A percentile compares a stretch with the other conserved stretches of the same genome.
Evolutionary conservation across 92 coral and sea anemone species (phyloP).

Genomic region (Pocillopora meandrina): DNA sequence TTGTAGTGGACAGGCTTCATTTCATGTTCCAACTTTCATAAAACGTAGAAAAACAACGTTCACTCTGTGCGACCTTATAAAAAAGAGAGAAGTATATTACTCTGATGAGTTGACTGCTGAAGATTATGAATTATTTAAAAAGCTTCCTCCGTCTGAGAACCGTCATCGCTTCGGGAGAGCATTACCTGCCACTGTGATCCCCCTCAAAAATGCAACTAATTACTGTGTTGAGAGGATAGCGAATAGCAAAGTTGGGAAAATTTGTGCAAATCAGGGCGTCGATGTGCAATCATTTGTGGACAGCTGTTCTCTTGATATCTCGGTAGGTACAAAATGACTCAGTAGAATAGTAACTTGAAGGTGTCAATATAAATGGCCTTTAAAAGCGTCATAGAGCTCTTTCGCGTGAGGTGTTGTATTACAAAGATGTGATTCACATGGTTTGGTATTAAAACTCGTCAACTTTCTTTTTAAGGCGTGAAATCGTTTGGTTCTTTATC

Average conservation of each 20-base stretch:
- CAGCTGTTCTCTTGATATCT: conserved; percentile 20
- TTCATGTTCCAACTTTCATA: not conserved
- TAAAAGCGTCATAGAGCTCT: too few species aligned
- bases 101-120: conserved; percentile 27
- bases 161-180: conserved; percentile 6
- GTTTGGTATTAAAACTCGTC: too few species aligned
- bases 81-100: not conserved
- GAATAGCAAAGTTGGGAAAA: conserved; percentile 5
- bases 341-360: too few species aligned
- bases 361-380: too few species aligned
- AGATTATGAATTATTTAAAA: not conserved
- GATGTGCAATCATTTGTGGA: conserved; percentile 16
- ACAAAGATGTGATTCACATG: too few species aligned
- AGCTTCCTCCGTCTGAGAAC: not conserved
- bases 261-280: conserved; percentile 18
- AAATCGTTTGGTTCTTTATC: too few species aligned
- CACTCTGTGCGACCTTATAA: not conserved
- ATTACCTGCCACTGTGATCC: not conserved
- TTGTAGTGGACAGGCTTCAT: not conserved
- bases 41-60: not conserved
- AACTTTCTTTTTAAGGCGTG: too few species aligned
- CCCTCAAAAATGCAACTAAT: conserved; percentile 10
- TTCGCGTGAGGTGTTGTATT: too few species aligned
- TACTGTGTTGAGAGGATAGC: conserved; percentile 26
- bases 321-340: conserved; percentile 9